A percentile compares a stretch with the other conserved stretches of the same genome.
phyloP scores from a whole-genome alignment of 2,888 invertebrate species.

The Cephus rjabovi region DNA sequence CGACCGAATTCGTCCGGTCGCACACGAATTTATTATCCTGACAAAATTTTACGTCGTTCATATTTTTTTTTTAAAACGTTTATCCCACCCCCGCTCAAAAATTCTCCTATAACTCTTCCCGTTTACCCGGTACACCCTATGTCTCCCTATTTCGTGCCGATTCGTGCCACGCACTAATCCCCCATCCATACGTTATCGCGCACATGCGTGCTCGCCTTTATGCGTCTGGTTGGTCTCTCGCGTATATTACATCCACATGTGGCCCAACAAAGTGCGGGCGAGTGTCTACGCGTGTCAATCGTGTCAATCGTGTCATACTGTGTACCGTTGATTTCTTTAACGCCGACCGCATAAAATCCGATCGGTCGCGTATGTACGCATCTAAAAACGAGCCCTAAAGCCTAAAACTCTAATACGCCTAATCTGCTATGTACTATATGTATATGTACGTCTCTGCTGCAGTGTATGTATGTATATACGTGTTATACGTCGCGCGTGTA shows the following conservation, averaged over 20 bases:
- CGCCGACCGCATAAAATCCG: not conserved
- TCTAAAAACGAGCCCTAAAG: slow-evolving; percentile 8
- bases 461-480: not conserved
- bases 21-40: not conserved
- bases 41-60: not conserved
- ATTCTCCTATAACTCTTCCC: not conserved
- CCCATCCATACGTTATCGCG: not conserved
- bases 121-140: not conserved
- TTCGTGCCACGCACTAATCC: not conserved
- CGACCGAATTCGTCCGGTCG: not conserved
- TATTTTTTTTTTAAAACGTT: not conserved
- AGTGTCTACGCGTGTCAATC: not conserved
- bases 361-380: not conserved
- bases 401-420: not conserved
- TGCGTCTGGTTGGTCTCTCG: not conserved
- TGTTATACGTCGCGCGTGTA: slow-evolving; percentile 2
- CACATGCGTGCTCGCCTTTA: not conserved
- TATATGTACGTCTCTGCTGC: not conserved
- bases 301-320: not conserved
- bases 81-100: not conserved
- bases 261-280: not conserved
- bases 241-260: not conserved
- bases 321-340: not conserved
- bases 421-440: not conserved
- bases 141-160: not conserved